Evolutionary conservation across 1,140 invertebrate genomes (phyloP).

Genomic region (Drosophila triauraria): DNA sequence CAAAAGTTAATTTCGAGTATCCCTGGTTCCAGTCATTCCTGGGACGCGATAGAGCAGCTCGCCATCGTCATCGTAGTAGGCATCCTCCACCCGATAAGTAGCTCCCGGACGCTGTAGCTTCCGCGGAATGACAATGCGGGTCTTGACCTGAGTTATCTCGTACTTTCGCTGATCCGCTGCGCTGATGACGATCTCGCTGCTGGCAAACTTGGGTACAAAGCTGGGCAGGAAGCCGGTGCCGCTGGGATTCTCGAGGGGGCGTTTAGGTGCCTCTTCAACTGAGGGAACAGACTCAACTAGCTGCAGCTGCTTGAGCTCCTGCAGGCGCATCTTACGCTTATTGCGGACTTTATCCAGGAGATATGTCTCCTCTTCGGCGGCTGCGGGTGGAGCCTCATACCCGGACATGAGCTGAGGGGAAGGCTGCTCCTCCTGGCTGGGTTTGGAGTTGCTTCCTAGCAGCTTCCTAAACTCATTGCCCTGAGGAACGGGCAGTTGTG

Average conservation of each 20-base stretch:
- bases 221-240: conserved; percentile 64
- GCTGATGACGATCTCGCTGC: conserved; percentile 84
- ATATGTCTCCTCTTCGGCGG: conserved; percentile 76
- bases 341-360: conserved; percentile 70
- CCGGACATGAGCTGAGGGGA: conserved; percentile 10
- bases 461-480: conserved; percentile 85
- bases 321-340: conserved; percentile 72
- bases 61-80: conserved; percentile 91
- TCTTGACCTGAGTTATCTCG: conserved; percentile 78
- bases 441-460: conserved; percentile 60
- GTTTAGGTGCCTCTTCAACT: conserved; percentile 3
- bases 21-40: conserved; percentile 85
- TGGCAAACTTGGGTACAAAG: conserved; percentile 61
- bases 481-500: conserved; percentile 66
- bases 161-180: conserved; percentile 65
- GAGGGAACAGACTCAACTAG: conserved; percentile 15
- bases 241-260: conserved; percentile 48
- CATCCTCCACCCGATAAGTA: conserved; percentile 90
- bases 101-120: conserved; percentile 87
- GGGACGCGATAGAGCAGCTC: conserved; percentile 91
- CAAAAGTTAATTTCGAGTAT: neutral
- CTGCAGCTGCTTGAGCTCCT: conserved; percentile 58
- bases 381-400: neutral
- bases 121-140: conserved; percentile 89
- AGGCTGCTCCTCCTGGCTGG: conserved; percentile 1